Conservation (phyloP, 1,140 invertebrate genomes). For the Acyrthosiphon pisum region DNA sequence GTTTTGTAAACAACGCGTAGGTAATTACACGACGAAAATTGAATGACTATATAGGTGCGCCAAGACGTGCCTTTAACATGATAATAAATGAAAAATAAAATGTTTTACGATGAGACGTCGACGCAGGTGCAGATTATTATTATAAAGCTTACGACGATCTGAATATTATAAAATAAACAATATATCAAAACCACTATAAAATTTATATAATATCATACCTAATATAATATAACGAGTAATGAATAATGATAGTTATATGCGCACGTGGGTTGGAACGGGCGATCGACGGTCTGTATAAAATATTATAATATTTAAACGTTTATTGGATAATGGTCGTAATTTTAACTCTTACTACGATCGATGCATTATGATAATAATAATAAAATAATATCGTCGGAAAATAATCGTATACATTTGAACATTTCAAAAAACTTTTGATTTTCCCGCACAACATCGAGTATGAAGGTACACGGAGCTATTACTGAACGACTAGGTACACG, state of each 20-base stretch:
- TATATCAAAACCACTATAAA: background rate
- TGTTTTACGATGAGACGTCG: background rate
- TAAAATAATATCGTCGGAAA: too few species aligned
- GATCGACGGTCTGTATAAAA: background rate
- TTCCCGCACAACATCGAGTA: too few species aligned
- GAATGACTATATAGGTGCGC: background rate
- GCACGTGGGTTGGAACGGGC: background rate
- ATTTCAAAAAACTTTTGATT: too few species aligned
- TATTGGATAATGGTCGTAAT: background rate
- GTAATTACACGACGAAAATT: background rate
- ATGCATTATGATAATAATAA: too few species aligned
- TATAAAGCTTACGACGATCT: background rate
- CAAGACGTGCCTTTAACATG: too few species aligned
- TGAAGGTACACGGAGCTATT: background rate
- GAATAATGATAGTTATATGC: background rate
- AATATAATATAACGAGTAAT: background rate
- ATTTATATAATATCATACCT: background rate
- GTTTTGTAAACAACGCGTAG: background rate
- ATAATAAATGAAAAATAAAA: conserved; percentile 2
- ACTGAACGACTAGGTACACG: too few species aligned
- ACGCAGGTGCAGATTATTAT: background rate
- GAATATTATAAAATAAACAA: conserved; percentile 8
- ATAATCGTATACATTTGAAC: too few species aligned
- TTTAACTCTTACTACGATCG: background rate
- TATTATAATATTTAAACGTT: background rate